phyloP scores from a whole-genome alignment of 2,113 vertebrate species.

The Archocentrus centrarchus region DNA sequence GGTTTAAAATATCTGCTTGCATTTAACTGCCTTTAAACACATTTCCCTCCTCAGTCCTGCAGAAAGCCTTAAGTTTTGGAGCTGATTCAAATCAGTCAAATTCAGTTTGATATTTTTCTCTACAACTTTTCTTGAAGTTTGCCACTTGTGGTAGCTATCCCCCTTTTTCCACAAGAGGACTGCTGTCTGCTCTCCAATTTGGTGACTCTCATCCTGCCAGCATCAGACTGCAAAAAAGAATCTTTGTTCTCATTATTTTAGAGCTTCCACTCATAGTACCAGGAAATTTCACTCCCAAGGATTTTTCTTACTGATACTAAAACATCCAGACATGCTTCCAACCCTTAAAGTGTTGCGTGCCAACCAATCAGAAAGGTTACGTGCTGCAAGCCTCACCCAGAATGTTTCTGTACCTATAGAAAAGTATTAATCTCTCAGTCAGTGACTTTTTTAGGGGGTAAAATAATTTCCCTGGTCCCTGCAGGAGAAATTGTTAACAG shows the following conservation, averaged over 20 bases:
- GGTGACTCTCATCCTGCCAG: neutral
- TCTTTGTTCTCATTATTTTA: neutral
- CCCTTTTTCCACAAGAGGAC: neutral
- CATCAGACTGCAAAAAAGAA: neutral
- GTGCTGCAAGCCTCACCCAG: neutral
- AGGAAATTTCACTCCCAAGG: neutral
- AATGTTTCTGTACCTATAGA: neutral
- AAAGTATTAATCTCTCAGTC: neutral
- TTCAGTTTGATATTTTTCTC: neutral
- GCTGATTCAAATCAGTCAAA: neutral
- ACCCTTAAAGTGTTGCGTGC: neutral
- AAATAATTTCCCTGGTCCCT: neutral
- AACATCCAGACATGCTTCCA: neutral
- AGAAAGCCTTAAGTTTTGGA: neutral
- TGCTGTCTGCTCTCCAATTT: neutral
- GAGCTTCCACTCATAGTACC: neutral
- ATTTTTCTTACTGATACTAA: neutral
- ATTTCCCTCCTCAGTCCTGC: neutral
- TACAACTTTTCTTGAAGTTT: neutral
- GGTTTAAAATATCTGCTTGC: neutral
- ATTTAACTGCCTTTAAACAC: neutral
- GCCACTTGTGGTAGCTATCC: neutral
- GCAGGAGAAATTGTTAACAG: neutral
- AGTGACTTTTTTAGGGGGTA: neutral
- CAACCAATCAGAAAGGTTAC: neutral